These are phyloP conservation scores for Ptychoptera contaminata DNA, from an alignment of 2,888 invertebrate species.

Conservation along the genomic window DNA sequence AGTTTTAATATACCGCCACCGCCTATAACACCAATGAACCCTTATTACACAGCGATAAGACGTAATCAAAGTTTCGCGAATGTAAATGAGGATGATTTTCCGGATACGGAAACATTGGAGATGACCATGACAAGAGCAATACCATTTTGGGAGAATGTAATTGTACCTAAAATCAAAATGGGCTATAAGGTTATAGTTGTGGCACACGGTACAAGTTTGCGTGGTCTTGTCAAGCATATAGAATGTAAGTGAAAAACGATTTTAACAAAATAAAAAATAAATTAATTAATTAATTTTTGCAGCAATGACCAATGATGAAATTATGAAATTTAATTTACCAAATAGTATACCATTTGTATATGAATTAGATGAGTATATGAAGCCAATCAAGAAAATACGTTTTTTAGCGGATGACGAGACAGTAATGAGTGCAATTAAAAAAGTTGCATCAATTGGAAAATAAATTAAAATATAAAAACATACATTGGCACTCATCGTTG, in stretches of 20 bases:
- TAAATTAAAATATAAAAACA: not conserved
- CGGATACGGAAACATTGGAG: constrained; percentile 72
- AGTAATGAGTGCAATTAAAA: constrained; percentile 62
- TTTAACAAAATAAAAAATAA: constrained; percentile 1
- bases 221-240: constrained; percentile 79
- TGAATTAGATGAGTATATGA: constrained; percentile 58
- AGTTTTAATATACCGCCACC: constrained; percentile 78
- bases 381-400: constrained; percentile 59
- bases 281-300: constrained; percentile 5
- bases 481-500: too few species aligned
- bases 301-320: constrained; percentile 58
- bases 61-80: constrained; percentile 61
- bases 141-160: constrained; percentile 79
- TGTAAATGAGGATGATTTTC: constrained; percentile 62
- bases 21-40: constrained; percentile 62
- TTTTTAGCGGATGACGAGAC: constrained; percentile 71
- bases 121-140: constrained; percentile 67
- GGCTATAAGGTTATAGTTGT: constrained; percentile 73
- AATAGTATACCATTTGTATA: constrained; percentile 73
- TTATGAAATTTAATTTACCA: constrained; percentile 63
- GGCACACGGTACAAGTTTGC: constrained; percentile 75
- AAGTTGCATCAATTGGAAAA: constrained; percentile 68
- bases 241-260: constrained; percentile 42
- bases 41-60: constrained; percentile 61
- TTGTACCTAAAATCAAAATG: constrained; percentile 57